Base-by-base conservation (phyloP, 2,113 vertebrate species). In the Chlamydotis undulata region DNA sequence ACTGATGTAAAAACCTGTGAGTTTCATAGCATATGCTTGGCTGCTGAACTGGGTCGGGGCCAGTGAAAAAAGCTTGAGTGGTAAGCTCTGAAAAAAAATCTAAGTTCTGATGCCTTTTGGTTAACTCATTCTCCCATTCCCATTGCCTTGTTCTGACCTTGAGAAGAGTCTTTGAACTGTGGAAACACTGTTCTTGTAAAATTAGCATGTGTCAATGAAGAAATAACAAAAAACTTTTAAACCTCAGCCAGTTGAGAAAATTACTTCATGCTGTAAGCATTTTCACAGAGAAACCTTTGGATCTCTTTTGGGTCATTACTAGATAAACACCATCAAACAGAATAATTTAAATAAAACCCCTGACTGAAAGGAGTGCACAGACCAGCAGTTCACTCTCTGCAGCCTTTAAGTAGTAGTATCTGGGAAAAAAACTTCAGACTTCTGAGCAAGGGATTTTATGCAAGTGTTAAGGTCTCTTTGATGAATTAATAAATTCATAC, bases 311-410 rank as follows among this genome's bases (percentile, higher is more conserved):
- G 73, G 61, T 94, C 93, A 71, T 95, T 97, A 53, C 90, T 97
- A 82, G 75, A 79, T 94, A 95, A 97, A 97, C 70, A 91, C 69
- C 92, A 96, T 97, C 91, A 93, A 91, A 93, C 76, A 26, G 94
- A 90, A 77, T 83, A 85, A 89, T 85, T 97, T 64, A 89, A 45
- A 92, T 94, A 75, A 94, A 91, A 97, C 74, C 64, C 80, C 49
- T 49, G 55, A 33, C 71, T 70, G 88, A 83, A 76, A 96, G 89
- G 59, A 73, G 81, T 71, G 37, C 63, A 31, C n/a, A 31, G 68
- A 76, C 56, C 45, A 37, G 33, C 17, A 71, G 56, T 43, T 75
- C 26, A 12, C 45, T 75, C 25, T 67, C 37, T 79, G 63, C 59
- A 61, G 59, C 53, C 64, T 84, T 73, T 33, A 70, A 83, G 43